Evolutionary conservation across 2,797 vertebrate genomes (phyloP), one percentile per base, ranked within the genome.

Genomic region (Nannoperca obscura): DNA sequence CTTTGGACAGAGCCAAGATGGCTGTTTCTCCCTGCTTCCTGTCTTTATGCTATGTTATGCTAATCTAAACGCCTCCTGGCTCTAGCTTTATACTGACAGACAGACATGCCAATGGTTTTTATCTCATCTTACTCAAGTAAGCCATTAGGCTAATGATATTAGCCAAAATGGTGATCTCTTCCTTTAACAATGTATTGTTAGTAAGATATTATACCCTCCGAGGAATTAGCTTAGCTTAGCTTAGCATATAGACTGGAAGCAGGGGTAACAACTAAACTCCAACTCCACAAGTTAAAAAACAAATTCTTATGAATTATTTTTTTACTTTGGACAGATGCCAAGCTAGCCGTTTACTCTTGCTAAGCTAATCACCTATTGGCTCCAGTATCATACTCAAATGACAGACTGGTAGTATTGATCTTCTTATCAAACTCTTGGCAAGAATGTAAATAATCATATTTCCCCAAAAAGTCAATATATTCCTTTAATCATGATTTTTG

Each of bases 381-480:
- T 62, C 3, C 10, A 32, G 22, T 15, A 58, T 62, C 38, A 47
- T 49, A 46, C 12, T 57, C 3, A 27, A 66, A 42, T 15, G 32
- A 58, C 24, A 49, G 9, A 54, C 24, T 24, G 24, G 55, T 20
- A 17, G 2, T 32, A 50, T 47, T 52, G 52, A 67, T 65, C 2
- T 36, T 72, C 19, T 55, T 57, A 70, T 73, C 34, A n/a, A 44
- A 64, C 58, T 62, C 3, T 30, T 27, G 22, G 13, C 30, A 61
- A 46, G 8, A 78, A 36, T 72, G 32, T 13, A 19, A 80, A 47
- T 71, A 61, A 69, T 76, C 36, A 36, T 27, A 11, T 73, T 70
- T 72, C 40, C 40, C 11, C 13, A 13, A 32, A 74, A 61, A 63
- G 13, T 15, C 4, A 0, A 46, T 78, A 24, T 22, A 10, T 79